phyloP scores from a whole-genome alignment of 2,113 vertebrate species.

The Vulpes lagopus region DNA sequence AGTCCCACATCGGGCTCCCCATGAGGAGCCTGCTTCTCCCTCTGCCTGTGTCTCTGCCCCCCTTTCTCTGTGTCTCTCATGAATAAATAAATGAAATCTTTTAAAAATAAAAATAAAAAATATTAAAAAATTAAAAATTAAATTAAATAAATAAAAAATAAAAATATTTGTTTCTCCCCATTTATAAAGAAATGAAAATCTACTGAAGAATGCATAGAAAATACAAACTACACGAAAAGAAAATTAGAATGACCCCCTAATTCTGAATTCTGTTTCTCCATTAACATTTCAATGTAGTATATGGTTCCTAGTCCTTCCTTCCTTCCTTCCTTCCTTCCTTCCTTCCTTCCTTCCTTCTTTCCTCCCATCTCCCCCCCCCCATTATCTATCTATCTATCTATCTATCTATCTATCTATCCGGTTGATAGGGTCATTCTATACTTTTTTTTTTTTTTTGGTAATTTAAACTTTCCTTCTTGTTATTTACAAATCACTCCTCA shows the following conservation, averaged over 20 bases:
- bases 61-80: no score
- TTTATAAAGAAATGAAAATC: background rate
- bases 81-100: no score
- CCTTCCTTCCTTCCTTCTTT: background rate
- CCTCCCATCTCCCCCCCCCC: no score
- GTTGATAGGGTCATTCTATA: background rate
- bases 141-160: background rate
- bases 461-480: background rate
- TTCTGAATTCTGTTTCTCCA: conserved; percentile 2
- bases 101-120: no score
- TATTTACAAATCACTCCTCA: conserved; percentile 5
- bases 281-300: background rate
- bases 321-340: no score
- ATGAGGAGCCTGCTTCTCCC: no score
- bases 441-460: background rate
- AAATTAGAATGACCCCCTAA: background rate
- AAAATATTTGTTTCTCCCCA: conserved; percentile 5
- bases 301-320: background rate
- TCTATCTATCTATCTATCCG: background rate
- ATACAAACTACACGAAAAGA: background rate
- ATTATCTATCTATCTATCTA: background rate
- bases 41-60: no score
- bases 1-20: no score
- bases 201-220: background rate
- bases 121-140: no score